Evolutionary conservation across 2,797 vertebrate genomes (phyloP).

Genomic region (Notamacropus eugenii): DNA sequence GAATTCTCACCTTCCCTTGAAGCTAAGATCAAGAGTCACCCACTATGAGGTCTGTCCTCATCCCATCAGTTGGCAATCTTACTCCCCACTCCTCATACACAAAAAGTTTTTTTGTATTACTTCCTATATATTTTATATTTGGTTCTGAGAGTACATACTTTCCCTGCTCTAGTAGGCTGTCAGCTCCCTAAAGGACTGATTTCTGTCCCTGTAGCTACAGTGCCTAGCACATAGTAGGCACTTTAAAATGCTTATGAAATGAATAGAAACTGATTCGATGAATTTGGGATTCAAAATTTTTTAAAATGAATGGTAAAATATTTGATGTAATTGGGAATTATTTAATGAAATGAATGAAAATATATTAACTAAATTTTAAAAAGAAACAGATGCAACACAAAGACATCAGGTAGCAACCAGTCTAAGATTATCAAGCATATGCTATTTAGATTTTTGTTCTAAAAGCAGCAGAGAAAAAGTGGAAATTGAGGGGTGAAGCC

Average conservation of each 20-base stretch:
- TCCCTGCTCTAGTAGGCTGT: not conserved
- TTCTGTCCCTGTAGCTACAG: too few species aligned
- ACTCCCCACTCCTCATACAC: not conserved
- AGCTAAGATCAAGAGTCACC: not conserved
- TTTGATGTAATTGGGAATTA: not conserved
- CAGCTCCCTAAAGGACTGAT: too few species aligned
- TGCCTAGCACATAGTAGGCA: too few species aligned
- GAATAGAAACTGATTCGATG: too few species aligned
- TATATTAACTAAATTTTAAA: not conserved
- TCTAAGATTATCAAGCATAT: not conserved
- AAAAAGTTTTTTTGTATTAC: not conserved
- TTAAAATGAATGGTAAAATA: not conserved
- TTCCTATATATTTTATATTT: not conserved
- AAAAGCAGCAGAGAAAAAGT: not conserved
- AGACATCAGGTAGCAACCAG: not conserved
- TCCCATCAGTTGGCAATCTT: not conserved
- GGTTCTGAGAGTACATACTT: not conserved
- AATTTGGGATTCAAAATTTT: too few species aligned
- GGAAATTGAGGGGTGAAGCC: too few species aligned
- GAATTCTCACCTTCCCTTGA: not conserved
- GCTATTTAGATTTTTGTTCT: not conserved
- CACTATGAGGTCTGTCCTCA: not conserved
- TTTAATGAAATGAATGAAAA: not conserved
- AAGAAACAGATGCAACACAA: not conserved
- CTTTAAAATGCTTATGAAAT: too few species aligned